phyloP scores from a whole-genome alignment of 2,113 vertebrate genomes.

The Onychostruthus taczanowskii region DNA sequence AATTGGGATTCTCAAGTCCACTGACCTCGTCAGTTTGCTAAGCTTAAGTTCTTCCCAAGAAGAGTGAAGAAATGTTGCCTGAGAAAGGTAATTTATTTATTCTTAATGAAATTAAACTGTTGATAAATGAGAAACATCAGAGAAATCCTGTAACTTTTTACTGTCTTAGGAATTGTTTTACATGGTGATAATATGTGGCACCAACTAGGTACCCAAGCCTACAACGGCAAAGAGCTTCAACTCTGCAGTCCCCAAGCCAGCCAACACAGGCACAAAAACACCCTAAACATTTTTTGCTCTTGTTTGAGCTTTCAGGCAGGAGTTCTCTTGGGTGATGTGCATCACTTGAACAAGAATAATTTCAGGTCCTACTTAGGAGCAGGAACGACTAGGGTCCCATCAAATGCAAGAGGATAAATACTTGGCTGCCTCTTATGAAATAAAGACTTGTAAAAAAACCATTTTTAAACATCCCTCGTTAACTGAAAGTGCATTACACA shows the following conservation, averaged over 20 bases:
- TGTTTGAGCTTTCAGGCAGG: neutral
- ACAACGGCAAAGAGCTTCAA: neutral
- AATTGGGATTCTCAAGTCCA: neutral
- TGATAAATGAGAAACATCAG: neutral
- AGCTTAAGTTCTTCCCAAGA: neutral
- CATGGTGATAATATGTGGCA: neutral
- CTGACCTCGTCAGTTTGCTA: neutral
- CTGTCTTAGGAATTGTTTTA: neutral
- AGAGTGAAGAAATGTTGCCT: neutral
- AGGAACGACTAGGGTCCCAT: neutral
- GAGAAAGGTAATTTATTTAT: neutral
- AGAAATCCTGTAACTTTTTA: neutral
- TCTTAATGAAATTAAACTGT: neutral
- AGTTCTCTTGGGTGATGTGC: neutral
- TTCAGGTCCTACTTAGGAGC: neutral
- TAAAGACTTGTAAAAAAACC: neutral
- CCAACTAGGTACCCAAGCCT: neutral
- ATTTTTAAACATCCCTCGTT: constrained; percentile 13
- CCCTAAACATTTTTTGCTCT: neutral
- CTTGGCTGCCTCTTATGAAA: neutral
- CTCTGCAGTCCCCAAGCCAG: neutral
- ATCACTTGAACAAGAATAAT: neutral
- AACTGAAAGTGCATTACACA: constrained; percentile 3
- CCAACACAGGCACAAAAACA: neutral
- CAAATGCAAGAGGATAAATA: neutral